Evolutionary conservation across 2,888 invertebrate genomes (phyloP), one percentile per base, ranked within the genome.

Genomic region (Auanema sp.): DNA sequence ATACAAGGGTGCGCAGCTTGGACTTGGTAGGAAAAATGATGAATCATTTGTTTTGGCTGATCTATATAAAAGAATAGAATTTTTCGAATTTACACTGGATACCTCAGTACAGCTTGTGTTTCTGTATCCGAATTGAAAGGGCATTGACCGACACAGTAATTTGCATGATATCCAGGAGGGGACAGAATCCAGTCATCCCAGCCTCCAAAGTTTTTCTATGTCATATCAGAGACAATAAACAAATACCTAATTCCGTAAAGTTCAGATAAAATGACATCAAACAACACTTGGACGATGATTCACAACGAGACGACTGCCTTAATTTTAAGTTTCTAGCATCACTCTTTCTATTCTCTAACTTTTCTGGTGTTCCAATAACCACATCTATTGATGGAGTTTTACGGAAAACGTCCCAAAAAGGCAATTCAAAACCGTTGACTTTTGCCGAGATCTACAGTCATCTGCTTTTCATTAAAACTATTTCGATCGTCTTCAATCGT

Each of bases 171-270:
- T 11, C 56, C 56, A 14, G 56, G 16, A 8, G 56, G 56, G 5
- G 56, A 55, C 8, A 55, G 56, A 40, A 55, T 40, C 56, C 56
- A 55, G 18, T 55, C 56, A 12, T 40, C 14, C 56, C 56, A 55
- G 5, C 56, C 56, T 55, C 5, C 0, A 55, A n/a, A 55, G 14
- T 4, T n/a, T n/a, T n/a, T n/a, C n/a, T n/a, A n/a, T n/a, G n/a
- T n/a, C 1, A 11, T 14, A 1, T 41, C 16, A n/a, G n/a, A 14
- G 2, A 21, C 2, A 14, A 55, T 14, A 55, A n/a, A 11, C 24
- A 41, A 23, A 0, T 12, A 55, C 56, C 56, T 21, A 55, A 16
- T 55, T 55, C 56, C 33, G 56, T 55, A 42, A 55, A 55, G 18
- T 55, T 55, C 4, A 55, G 42, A 11, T 55, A 55, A 43, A 55